Evolutionary conservation across 2,113 vertebrate species (phyloP).

Genomic region (Chaetodon auriga): DNA sequence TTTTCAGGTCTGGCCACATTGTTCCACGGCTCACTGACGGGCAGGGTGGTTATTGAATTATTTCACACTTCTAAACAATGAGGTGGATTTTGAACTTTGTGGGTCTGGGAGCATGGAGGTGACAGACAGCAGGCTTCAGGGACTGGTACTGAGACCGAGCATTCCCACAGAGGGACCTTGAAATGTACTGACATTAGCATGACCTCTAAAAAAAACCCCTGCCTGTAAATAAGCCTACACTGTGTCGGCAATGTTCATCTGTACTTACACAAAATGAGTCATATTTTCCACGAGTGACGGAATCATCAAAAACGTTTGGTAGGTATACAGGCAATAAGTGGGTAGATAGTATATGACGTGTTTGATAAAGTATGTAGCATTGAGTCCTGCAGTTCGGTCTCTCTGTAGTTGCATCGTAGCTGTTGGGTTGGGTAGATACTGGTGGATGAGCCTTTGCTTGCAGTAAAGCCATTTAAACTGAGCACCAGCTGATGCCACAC

Average conservation of each 20-base stretch:
- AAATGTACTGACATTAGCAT: slow-evolving; percentile 28
- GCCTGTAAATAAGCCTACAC: not conserved
- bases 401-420: not conserved
- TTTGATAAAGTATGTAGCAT: not conserved
- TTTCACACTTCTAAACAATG: slow-evolving; percentile 57
- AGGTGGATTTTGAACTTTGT: slow-evolving; percentile 8
- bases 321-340: no score
- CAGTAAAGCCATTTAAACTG: not conserved
- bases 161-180: not conserved
- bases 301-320: not conserved
- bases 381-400: not conserved
- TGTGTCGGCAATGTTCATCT: not conserved
- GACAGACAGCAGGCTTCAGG: slow-evolving; percentile 46
- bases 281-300: not conserved
- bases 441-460: not conserved
- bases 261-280: not conserved
- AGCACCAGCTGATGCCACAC: not conserved
- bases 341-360: not conserved
- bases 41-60: not conserved
- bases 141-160: not conserved
- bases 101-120: slow-evolving; percentile 18
- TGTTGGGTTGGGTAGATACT: not conserved
- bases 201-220: not conserved
- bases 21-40: not conserved
- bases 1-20: slow-evolving; percentile 19